These are phyloP conservation scores for Trichopria drosophilae DNA, from an alignment of 2,888 invertebrate genomes.

Conservation along the genomic window DNA sequence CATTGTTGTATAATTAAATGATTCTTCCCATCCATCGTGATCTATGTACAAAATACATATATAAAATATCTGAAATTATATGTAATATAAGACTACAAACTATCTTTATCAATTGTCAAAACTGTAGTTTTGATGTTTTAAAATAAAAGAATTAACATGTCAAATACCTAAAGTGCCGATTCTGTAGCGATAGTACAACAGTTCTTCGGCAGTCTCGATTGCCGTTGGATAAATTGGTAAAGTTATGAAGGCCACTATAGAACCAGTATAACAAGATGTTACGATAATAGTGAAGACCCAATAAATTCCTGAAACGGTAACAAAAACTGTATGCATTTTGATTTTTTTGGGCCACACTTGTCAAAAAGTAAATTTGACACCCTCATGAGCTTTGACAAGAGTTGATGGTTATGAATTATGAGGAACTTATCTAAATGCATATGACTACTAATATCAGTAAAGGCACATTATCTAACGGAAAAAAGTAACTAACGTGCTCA, in stretches of 20 bases:
- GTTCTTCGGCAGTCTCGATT: slow-evolving; percentile 69
- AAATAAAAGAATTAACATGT: too few relatives aligned
- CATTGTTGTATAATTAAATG: slow-evolving; percentile 67
- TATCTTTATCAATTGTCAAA: background rate
- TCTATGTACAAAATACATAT: slow-evolving; percentile 60
- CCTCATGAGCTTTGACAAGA: background rate
- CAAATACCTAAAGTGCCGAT: slow-evolving; percentile 76
- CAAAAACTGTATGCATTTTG: background rate
- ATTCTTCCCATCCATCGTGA: slow-evolving; percentile 74
- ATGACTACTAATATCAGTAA: too few relatives aligned
- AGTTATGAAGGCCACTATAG: slow-evolving; percentile 82
- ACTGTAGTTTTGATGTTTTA: background rate
- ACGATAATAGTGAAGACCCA: slow-evolving; percentile 87
- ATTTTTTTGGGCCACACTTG: too few relatives aligned
- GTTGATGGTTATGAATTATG: too few relatives aligned
- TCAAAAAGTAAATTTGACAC: background rate
- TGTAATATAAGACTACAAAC: background rate
- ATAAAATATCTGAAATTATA: background rate
- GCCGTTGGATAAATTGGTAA: slow-evolving; percentile 76
- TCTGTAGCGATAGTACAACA: slow-evolving; percentile 69
- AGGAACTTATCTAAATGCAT: too few relatives aligned
- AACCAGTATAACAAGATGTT: slow-evolving; percentile 81
- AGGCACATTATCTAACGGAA: too few relatives aligned
- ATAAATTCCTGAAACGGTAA: slow-evolving; percentile 66
- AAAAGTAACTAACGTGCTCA: too few relatives aligned